Evolutionary conservation across 2,888 invertebrate species (phyloP), one percentile per base, ranked within the genome.

Genomic region (Tipula vernalis): DNA sequence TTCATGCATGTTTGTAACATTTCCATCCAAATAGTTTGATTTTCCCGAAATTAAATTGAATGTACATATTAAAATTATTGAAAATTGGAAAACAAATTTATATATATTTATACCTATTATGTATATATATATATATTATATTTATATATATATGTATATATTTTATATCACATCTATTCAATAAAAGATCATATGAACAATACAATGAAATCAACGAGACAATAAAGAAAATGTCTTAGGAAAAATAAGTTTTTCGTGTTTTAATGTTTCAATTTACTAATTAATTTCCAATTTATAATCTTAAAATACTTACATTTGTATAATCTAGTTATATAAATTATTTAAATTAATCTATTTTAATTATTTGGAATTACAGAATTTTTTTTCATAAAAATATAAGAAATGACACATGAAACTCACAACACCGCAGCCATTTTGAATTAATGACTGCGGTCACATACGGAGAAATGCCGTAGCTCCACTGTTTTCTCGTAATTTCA

Each of bases 381-480:
- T 87, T 87, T 71, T 71, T 71, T 71, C 71, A 71, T 71, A 71
- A 71, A 71, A 71, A 71, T 71, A 87, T 71, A 87, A 86, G 86
- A 86, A 87, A 87, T 87, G 87, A 87, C 88, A 88, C 87, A 87
- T 87, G 88, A 88, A 88, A 88, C 87, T 88, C 87, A 88, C 87
- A 87, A 88, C 87, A 87, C 85, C 87, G 87, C 88, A 88, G 88
- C 71, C 86, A 71, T 86, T 86, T 86, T 86, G 86, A 44, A 86
- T 44, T 47, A 36, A 86, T 86, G 86, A 86, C 88, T 88, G 88
- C 88, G 88, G 88, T 88, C 88, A 88, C 88, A 88, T 88, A 88
- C 88, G 88, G 88, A 88, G 88, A 88, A 89, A 88, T 88, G 88
- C 88, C 89, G 89, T 88, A 88, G 88, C 88, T 88, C 88, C 89